Evolutionary conservation across 2,113 vertebrate genomes (phyloP).

Genomic region (Poicephalus gulielmi): DNA sequence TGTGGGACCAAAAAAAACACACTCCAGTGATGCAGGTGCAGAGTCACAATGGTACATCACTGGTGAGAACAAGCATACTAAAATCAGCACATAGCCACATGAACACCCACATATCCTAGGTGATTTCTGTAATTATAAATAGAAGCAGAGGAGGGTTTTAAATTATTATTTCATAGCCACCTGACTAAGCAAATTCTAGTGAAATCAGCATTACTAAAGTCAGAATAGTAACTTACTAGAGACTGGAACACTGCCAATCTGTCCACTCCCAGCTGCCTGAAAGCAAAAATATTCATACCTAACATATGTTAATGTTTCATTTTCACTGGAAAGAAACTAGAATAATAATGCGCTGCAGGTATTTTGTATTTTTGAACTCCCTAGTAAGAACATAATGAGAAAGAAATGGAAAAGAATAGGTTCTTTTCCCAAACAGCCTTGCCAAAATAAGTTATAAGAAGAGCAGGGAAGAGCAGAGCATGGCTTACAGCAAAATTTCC

Average conservation of each 20-base stretch:
- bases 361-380: constrained; percentile 29
- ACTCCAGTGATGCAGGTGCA: neutral
- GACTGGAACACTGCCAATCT: neutral
- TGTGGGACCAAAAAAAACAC: neutral
- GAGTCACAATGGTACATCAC: neutral
- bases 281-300: neutral
- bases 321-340: constrained; percentile 29
- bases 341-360: neutral
- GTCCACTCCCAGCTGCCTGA: neutral
- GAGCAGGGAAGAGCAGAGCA: neutral
- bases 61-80: neutral
- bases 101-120: neutral
- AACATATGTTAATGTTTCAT: neutral
- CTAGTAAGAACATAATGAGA: constrained; percentile 28
- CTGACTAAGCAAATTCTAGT: neutral
- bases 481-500: neutral
- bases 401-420: neutral
- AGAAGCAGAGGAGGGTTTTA: fast-evolving
- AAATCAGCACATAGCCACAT: neutral
- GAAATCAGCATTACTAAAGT: neutral
- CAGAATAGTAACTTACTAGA: neutral
- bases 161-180: neutral
- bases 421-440: neutral
- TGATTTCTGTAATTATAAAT: neutral
- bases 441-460: neutral